These are phyloP conservation scores for Yponomeuta plumbellus DNA, from an alignment of 2,888 invertebrate species.

Conservation along the genomic window DNA sequence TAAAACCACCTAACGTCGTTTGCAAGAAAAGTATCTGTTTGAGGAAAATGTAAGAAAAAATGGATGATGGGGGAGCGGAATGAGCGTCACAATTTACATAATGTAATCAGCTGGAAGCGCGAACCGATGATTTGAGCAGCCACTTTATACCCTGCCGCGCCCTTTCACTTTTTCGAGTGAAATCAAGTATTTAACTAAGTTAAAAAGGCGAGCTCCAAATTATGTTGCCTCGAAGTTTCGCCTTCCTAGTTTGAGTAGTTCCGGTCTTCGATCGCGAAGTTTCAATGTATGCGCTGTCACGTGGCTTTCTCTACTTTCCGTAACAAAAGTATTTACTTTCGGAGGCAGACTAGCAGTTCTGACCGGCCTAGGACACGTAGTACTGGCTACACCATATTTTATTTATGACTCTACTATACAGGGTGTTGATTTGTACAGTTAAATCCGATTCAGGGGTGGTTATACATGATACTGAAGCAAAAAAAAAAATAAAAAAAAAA, in stretches of 20 bases:
- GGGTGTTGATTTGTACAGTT: no score
- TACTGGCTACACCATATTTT: no score
- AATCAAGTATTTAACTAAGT: conserved; percentile 60
- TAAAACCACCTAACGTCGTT: conserved; percentile 12
- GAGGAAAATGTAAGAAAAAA: conserved; percentile 16
- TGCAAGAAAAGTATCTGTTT: conserved; percentile 10
- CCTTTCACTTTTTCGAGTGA: conserved; percentile 33
- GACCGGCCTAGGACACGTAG: no score
- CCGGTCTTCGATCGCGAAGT: not conserved
- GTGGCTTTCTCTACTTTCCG: not conserved
- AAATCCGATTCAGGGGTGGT: no score
- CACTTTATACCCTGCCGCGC: conserved; percentile 29
- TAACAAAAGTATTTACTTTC: not conserved
- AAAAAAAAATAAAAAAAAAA: no score
- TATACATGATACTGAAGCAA: no score
- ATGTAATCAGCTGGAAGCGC: conserved; percentile 59
- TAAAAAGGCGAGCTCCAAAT: conserved; percentile 37
- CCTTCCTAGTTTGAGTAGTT: not conserved
- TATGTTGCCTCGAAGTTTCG: not conserved
- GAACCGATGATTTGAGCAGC: conserved; percentile 56
- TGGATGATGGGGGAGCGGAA: conserved; percentile 45
- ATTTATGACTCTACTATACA: no score
- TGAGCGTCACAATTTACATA: conserved; percentile 54
- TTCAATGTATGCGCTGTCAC: not conserved
- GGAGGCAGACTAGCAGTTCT: no score